Conservation (phyloP, 2,797 vertebrate species). For the Delichon dasypus region DNA sequence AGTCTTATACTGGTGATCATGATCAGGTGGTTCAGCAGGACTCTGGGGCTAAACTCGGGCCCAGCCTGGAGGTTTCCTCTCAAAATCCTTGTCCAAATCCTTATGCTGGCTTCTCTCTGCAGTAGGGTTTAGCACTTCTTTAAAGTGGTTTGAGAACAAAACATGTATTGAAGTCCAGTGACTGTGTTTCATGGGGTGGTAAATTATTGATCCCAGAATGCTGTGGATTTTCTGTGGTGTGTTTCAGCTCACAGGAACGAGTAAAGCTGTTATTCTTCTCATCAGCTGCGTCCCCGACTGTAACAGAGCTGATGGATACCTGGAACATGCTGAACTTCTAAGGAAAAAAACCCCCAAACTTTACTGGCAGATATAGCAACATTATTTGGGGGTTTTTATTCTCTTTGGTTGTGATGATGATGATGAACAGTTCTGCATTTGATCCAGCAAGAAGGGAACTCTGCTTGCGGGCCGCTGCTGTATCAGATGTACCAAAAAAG, state of each 20-base stretch:
- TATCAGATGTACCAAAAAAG: not conserved
- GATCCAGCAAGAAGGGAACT: not conserved
- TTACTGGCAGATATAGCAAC: not conserved
- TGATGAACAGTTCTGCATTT: not conserved
- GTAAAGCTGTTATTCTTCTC: not conserved
- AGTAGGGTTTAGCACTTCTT: no score
- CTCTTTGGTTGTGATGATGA: not conserved
- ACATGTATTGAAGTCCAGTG: no score
- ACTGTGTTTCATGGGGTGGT: not conserved
- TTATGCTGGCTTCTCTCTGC: not conserved
- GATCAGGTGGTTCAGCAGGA: not conserved
- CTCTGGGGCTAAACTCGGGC: not conserved
- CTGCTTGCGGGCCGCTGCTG: not conserved
- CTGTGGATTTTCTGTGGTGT: not conserved
- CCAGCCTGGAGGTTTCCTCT: not conserved
- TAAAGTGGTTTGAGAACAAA: not conserved
- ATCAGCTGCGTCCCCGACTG: not conserved
- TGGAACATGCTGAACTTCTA: not conserved
- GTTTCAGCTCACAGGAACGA: not conserved
- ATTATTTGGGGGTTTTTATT: not conserved
- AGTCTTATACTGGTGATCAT: fast-evolving
- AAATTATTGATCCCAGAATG: not conserved
- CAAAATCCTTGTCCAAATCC: not conserved
- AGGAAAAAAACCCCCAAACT: not conserved
- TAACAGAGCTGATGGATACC: not conserved